Base-by-base conservation (phyloP, 2,888 invertebrate species). In the Campoplex nolae region DNA sequence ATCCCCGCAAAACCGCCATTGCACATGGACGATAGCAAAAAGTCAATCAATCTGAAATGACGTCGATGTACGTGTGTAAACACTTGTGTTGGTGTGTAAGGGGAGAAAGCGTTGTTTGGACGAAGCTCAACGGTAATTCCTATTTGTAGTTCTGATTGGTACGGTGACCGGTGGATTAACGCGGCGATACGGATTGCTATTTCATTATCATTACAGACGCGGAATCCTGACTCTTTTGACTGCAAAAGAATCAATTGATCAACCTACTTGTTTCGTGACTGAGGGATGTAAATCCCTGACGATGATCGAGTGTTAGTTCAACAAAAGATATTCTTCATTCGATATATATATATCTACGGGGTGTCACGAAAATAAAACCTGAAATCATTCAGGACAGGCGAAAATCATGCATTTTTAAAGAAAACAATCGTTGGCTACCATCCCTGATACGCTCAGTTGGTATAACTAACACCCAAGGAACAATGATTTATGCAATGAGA, bases 121-220 rank as follows among this genome's bases (percentile, higher is more conserved):
- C 91, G 90, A 87, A 92, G 93, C 92, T 93, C 92, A 92, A 91
- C 91, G 92, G 90, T 93, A 92, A 93, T 93, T 92, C 93, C 92
- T 93, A 92, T 93, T 93, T 94, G 94, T 92, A 91, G 91, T 91
- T 92, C 91, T 73, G 85, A 87, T 88, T 85, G 79, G 84, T 81
- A 74, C 23, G 54, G 58, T 68, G 67, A 18, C 62, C 35, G 45
- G 32, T 48, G 84, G 62, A 82, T 81, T 74, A 85, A 79, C 65
- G 85, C 32, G 56, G 48, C 88, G 58, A 79, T 68, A 73, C 58
- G 83, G 81, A 83, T 88, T 85, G 84, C 67, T 71, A 71, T 85
- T 85, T 83, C 83, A 85, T 87, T 84, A 85, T 82, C 70, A 88
- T 88, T 83, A 83, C 65, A 11, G 8, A 78, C 58, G 74, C 45